Percentiles rank a stretch among this genome's conserved stretches.
Evolutionary conservation across 2,797 vertebrate genomes (phyloP).

Genomic region (Girardinus metallicus): DNA sequence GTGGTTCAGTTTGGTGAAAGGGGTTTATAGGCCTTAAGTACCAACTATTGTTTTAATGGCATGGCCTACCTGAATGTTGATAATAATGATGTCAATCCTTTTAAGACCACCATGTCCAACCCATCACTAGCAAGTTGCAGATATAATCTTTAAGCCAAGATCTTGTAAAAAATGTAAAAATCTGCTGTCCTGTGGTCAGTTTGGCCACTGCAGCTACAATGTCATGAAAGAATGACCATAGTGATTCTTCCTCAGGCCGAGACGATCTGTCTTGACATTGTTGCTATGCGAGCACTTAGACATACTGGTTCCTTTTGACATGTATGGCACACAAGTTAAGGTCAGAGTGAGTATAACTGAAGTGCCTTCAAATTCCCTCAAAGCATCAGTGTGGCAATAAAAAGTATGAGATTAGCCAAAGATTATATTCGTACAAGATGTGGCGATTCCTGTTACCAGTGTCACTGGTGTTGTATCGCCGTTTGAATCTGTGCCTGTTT

Average conservation of each 20-base stretch:
- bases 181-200: too few relatives aligned
- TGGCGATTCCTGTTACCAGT: not conserved
- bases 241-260: not conserved
- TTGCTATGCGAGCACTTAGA: slow-evolving; percentile 10
- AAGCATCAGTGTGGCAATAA: not conserved
- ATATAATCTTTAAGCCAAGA: too few relatives aligned
- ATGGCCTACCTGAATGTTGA: not conserved
- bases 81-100: too few relatives aligned
- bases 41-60: not conserved
- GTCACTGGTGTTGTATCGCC: not conserved
- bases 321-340: slow-evolving; percentile 12
- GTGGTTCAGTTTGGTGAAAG: too few relatives aligned
- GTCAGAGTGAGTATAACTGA: slow-evolving; percentile 3
- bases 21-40: not conserved
- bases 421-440: not conserved
- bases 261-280: slow-evolving; percentile 6
- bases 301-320: not conserved
- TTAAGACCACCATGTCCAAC: not conserved
- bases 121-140: not conserved
- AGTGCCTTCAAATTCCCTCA: not conserved
- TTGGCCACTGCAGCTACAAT: not conserved
- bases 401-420: not conserved
- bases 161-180: not conserved
- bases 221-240: not conserved
- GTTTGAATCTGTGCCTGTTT: not conserved